Conservation (phyloP, 2,888 invertebrate species). For the Amorpha juglandis region DNA sequence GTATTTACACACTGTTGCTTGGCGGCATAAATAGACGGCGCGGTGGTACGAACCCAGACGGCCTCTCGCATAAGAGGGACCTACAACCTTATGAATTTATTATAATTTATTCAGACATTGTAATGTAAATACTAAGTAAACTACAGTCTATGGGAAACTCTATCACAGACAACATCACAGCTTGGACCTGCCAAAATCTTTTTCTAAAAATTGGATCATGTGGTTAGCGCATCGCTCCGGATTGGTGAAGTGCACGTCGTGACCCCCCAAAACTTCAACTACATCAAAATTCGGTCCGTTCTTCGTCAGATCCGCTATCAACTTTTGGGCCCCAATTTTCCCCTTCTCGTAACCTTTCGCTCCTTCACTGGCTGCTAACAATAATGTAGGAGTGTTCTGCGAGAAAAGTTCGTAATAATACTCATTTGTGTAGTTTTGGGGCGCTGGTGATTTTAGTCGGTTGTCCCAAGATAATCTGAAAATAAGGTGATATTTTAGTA, state of each 20-base stretch:
- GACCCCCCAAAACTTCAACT: conserved; percentile 77
- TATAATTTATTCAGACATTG: too few relatives aligned
- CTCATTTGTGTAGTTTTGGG: conserved; percentile 54
- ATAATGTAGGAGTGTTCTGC: conserved; percentile 51
- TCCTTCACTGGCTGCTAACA: conserved; percentile 50
- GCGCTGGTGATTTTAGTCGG: conserved; percentile 52
- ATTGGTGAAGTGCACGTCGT: conserved; percentile 85
- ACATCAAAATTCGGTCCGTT: conserved; percentile 40
- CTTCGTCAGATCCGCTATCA: conserved; percentile 44
- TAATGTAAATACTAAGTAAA: background rate
- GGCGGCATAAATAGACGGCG: too few relatives aligned
- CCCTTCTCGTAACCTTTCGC: conserved; percentile 37
- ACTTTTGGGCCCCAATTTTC: conserved; percentile 36
- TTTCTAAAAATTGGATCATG: conserved; percentile 63
- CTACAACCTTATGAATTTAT: too few relatives aligned
- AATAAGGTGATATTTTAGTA: conserved; percentile 18
- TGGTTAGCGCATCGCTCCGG: conserved; percentile 77
- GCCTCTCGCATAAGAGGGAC: too few relatives aligned
- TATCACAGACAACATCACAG: conserved; percentile 35
- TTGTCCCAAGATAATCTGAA: conserved; percentile 70
- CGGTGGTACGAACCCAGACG: too few relatives aligned
- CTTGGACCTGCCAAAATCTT: conserved; percentile 43
- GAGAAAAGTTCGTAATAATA: conserved; percentile 60
- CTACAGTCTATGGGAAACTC: background rate
- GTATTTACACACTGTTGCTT: too few relatives aligned